Base-by-base conservation (phyloP, 1,140 invertebrate species). In the Drosophila orena region DNA sequence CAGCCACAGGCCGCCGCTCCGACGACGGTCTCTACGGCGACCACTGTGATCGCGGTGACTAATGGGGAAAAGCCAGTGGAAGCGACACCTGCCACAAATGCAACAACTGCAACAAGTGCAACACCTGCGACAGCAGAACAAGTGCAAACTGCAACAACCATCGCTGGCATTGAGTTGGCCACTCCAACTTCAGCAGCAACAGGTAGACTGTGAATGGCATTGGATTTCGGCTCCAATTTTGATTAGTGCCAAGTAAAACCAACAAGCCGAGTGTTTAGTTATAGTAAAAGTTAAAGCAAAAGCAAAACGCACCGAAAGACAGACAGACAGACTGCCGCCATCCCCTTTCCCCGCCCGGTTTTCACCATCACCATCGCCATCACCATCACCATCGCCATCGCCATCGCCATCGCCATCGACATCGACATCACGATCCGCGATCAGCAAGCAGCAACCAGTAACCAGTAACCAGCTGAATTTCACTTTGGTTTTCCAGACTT, bases 221-320 rank as follows among this genome's bases (percentile, higher is more conserved):
- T 81, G 66, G 61, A 44, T 77, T 50, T 61, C 17, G 50, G 58
- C 71, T 56, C 17, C 58, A 35, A 62, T 70, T 74, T 62, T 74
- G 71, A 74, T 74, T 61, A 74, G 52, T 50, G 69, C 27, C 57
- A 62, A 72, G 57, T 68, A 59, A 74, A 70, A 49, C 54, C 60
- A 57, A 37, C 79, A 56, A 52, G 12, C 38, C 27, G 60, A 46
- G 49, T 50, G 47, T 50, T 77, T 81, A 74, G 78, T 78, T 75
- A 58, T 78, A 83, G 84, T 88, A 88, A 88, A 88, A 88, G 83
- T 89, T 88, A 66, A 53, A 71, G 54, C 59, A 78, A 75, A 85
- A 62, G 54, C 59, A 78, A 75, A 85, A 62, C 83, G 81, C 74
- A 88, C 54, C 59, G 49, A 40, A 40, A 60, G 40, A 69, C 24